phyloP scores from a whole-genome alignment of 2,888 invertebrate species.

The Euplexia lucipara region DNA sequence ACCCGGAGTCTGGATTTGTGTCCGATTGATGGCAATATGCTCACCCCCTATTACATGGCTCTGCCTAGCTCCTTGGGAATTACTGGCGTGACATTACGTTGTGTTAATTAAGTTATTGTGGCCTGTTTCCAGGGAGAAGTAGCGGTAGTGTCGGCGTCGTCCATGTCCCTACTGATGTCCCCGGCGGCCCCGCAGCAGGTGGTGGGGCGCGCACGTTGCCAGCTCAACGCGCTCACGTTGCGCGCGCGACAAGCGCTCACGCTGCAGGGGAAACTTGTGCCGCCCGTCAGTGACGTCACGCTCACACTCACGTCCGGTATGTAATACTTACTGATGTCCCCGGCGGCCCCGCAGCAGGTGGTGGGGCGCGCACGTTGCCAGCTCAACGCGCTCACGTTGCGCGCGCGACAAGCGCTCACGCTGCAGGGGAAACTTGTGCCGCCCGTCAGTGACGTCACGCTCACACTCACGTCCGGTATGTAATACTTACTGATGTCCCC shows the following conservation, averaged over 20 bases:
- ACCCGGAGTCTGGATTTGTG: too few species aligned
- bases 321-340: constrained; percentile 90
- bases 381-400: constrained; percentile 92
- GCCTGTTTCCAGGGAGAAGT: constrained; percentile 85
- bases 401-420: constrained; percentile 92
- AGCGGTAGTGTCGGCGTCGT: constrained; percentile 92
- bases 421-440: constrained; percentile 92
- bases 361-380: constrained; percentile 92
- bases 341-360: constrained; percentile 80
- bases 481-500: constrained; percentile 90
- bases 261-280: constrained; percentile 92
- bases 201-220: constrained; percentile 92
- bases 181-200: constrained; percentile 86
- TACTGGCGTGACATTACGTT: too few species aligned
- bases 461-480: constrained; percentile 82
- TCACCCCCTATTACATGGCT: too few species aligned
- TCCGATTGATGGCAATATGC: too few species aligned
- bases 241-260: constrained; percentile 92
- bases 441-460: constrained; percentile 92
- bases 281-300: constrained; percentile 93
- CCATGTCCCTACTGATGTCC: constrained; percentile 91
- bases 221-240: constrained; percentile 92
- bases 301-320: constrained; percentile 82
- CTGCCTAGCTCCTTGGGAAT: too few species aligned
- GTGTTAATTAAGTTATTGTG: too few species aligned